Percentiles rank a stretch among this genome's conserved stretches.
These are phyloP conservation scores for Bellardia pandia DNA, from an alignment of 2,888 invertebrate genomes.

Conservation along the genomic window DNA sequence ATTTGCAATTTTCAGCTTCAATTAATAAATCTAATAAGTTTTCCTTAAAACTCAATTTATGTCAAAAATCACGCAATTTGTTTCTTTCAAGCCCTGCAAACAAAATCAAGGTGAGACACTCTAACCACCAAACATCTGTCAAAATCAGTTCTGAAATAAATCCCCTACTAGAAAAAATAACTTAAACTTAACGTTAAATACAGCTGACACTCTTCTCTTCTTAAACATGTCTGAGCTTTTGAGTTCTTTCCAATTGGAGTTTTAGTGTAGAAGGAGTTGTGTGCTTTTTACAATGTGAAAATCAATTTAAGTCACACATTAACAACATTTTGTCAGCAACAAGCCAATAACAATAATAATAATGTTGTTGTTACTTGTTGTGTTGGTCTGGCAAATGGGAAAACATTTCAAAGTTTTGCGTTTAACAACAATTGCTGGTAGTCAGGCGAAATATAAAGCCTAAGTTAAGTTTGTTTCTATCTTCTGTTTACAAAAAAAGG, in stretches of 20 bases:
- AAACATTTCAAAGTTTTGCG: constrained; percentile 6
- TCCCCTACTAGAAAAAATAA: neutral
- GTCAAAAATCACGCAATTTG: constrained; percentile 25
- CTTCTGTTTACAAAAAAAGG: neutral
- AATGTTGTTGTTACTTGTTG: neutral
- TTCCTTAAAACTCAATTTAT: neutral
- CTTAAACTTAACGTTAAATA: constrained; percentile 31
- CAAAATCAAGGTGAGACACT: constrained; percentile 1
- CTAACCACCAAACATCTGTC: constrained; percentile 29
- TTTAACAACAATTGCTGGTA: constrained; percentile 18
- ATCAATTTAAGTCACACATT: constrained; percentile 41
- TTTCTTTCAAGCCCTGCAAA: neutral
- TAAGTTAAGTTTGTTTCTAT: neutral
- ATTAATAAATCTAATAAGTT: neutral
- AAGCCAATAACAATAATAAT: constrained; percentile 39
- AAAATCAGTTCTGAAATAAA: constrained; percentile 48
- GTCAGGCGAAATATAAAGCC: constrained; percentile 7
- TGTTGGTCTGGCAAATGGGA: neutral
- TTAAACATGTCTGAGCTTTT: neutral
- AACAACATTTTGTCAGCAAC: constrained; percentile 59
- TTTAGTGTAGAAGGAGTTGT: neutral
- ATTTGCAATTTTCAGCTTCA: neutral
- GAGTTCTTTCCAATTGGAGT: neutral
- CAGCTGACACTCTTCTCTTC: constrained; percentile 24
- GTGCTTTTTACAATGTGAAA: constrained; percentile 9